Evolutionary conservation across 2,113 vertebrate species (phyloP).

Genomic region (Vulpes vulpes): DNA sequence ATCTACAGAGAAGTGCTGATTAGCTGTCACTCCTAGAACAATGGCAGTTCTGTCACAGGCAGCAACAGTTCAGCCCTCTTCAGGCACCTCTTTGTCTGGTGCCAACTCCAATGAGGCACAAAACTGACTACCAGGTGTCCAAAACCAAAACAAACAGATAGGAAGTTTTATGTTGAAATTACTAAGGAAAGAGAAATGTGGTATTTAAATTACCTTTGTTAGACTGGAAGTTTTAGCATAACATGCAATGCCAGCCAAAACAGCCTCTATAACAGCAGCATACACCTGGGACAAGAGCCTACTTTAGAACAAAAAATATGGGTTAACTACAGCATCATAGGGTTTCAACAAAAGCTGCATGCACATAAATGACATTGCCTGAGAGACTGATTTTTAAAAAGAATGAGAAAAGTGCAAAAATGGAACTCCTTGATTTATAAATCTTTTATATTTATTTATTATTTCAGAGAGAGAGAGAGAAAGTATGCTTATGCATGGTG

Average conservation of each 20-base stretch:
- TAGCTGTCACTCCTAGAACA: slow-evolving; percentile 19
- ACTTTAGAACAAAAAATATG: slow-evolving; percentile 84
- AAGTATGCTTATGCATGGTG: neutral
- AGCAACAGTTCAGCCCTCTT: neutral
- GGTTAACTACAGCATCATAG: slow-evolving; percentile 69
- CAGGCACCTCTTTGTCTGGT: neutral
- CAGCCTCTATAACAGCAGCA: slow-evolving; percentile 93
- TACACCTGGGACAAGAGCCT: slow-evolving; percentile 95
- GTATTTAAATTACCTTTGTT: slow-evolving; percentile 90
- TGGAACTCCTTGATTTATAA: slow-evolving; percentile 14
- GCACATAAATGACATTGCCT: slow-evolving; percentile 26
- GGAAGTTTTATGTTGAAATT: slow-evolving; percentile 39
- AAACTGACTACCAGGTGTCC: neutral
- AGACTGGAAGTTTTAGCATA: slow-evolving; percentile 92
- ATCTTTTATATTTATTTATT: neutral
- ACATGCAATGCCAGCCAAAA: slow-evolving; percentile 95
- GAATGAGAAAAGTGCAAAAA: slow-evolving; percentile 45
- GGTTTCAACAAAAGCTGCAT: slow-evolving; percentile 53
- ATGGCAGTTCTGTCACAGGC: neutral
- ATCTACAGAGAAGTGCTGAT: neutral
- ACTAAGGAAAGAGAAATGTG: slow-evolving; percentile 36
- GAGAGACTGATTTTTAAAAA: slow-evolving; percentile 36
- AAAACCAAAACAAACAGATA: slow-evolving; percentile 5
- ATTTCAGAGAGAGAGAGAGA: neutral
- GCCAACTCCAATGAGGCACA: slow-evolving; percentile 9